Percentiles rank a stretch among this genome's conserved stretches.
phyloP scores from a whole-genome alignment of 1,140 invertebrate species.

The Nasonia vitripennis region DNA sequence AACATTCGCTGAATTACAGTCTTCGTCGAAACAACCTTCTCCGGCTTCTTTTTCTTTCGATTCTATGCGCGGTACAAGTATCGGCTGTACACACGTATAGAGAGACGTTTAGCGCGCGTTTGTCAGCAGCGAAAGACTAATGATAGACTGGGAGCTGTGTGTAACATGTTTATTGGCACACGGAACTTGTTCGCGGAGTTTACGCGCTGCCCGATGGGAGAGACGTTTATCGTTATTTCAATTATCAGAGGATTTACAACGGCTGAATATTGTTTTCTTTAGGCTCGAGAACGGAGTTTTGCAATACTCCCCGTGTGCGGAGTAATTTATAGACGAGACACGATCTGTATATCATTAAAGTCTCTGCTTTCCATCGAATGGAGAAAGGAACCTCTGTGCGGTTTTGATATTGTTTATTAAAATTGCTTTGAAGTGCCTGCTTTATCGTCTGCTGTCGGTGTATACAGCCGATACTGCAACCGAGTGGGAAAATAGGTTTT shows the following conservation, averaged over 20 bases:
- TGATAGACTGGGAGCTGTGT: not conserved
- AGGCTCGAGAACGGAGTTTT: not conserved
- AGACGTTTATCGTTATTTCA: slow-evolving; percentile 15
- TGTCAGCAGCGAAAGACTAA: slow-evolving; percentile 2
- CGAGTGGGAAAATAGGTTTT: not conserved
- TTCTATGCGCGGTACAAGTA: not conserved
- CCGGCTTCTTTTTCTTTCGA: not conserved
- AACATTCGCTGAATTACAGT: not conserved
- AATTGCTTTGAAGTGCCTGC: no score
- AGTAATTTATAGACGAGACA: not conserved
- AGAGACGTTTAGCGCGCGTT: not conserved
- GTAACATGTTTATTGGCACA: slow-evolving; percentile 7
- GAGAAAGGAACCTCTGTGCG: not conserved
- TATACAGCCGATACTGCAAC: slow-evolving; percentile 9
- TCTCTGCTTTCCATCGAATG: not conserved
- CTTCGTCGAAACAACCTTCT: slow-evolving; percentile 15
- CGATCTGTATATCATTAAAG: not conserved
- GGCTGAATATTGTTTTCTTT: not conserved
- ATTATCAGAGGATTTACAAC: slow-evolving; percentile 1
- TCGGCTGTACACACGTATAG: not conserved
- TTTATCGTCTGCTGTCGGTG: no score
- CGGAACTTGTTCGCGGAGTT: slow-evolving; percentile 3
- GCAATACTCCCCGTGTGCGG: not conserved
- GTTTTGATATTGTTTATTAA: no score
- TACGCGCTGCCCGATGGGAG: not conserved